A percentile compares a stretch with the other conserved stretches of the same genome.
Conservation (phyloP, 2,113 vertebrate species). For the Terrapene triunguis region DNA sequence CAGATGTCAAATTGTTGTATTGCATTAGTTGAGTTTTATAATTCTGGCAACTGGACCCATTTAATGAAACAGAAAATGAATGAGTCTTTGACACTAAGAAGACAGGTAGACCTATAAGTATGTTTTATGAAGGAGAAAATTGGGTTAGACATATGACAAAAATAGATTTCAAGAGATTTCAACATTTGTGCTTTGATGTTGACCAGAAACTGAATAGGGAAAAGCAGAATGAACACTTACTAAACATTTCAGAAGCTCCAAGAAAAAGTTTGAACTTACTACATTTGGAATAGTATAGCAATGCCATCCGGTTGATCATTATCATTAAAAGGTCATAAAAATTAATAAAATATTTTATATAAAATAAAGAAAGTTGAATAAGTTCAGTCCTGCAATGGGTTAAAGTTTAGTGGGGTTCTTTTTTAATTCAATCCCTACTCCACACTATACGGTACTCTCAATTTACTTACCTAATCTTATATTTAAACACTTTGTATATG, state of each 20-base stretch:
- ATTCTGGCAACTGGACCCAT: neutral
- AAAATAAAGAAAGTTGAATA: neutral
- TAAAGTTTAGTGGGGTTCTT: neutral
- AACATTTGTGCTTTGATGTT: neutral
- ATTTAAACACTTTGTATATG: no score
- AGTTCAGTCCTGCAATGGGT: neutral
- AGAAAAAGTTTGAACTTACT: no score
- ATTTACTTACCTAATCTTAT: neutral
- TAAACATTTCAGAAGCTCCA: neutral
- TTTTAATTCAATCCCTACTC: neutral
- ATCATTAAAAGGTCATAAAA: neutral
- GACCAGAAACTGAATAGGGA: no score
- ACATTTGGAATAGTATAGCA: neutral
- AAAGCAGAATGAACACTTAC: neutral
- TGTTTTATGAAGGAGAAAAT: neutral
- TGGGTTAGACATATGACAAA: no score
- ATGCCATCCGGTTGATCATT: neutral
- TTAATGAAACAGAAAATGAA: neutral
- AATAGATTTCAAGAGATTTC: neutral
- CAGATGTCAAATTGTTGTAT: no score
- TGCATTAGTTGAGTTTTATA: neutral
- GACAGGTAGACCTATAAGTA: neutral
- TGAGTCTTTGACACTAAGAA: neutral
- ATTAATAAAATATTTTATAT: neutral
- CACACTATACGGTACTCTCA: neutral